phyloP scores from a whole-genome alignment of 2,797 vertebrate genomes.

The Potorous gilbertii region DNA sequence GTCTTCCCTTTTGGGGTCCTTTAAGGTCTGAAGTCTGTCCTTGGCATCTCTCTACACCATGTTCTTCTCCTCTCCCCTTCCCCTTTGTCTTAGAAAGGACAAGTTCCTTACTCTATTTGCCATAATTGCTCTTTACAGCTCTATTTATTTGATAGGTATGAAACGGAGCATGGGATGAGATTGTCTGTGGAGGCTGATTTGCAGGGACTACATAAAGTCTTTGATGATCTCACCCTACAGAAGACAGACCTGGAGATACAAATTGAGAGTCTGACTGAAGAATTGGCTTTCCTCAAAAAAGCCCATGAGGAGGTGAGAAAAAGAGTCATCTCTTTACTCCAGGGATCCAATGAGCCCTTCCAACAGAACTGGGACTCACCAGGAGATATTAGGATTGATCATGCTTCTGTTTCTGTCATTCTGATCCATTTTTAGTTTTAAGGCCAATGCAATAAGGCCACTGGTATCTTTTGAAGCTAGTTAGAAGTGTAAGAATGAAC shows the following conservation, averaged over 20 bases:
- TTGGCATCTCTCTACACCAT: not conserved
- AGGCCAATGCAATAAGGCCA: not conserved
- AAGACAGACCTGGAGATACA: conserved; percentile 82
- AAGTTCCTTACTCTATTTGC: not conserved
- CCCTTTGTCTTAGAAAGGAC: not conserved
- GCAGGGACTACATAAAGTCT: conserved; percentile 63
- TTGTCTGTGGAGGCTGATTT: conserved; percentile 77
- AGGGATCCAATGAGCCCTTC: not conserved
- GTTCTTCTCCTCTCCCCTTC: not conserved
- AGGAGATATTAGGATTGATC: not conserved
- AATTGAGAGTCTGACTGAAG: conserved; percentile 81
- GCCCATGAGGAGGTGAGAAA: conserved; percentile 84
- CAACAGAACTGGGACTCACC: not conserved
- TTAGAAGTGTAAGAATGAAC: not conserved
- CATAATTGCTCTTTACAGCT: not conserved
- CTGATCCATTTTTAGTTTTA: not conserved
- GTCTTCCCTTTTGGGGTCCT: not conserved
- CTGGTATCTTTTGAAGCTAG: not conserved
- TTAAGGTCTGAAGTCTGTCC: not conserved
- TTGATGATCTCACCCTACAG: conserved; percentile 76
- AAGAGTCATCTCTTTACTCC: not conserved
- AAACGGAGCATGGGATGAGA: conserved; percentile 75
- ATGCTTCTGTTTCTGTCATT: not conserved
- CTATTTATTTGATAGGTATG: conserved; percentile 78
- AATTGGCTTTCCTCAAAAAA: conserved; percentile 81